Base-by-base conservation (phyloP, 2,113 vertebrate species). In the Casuarius casuarius region DNA sequence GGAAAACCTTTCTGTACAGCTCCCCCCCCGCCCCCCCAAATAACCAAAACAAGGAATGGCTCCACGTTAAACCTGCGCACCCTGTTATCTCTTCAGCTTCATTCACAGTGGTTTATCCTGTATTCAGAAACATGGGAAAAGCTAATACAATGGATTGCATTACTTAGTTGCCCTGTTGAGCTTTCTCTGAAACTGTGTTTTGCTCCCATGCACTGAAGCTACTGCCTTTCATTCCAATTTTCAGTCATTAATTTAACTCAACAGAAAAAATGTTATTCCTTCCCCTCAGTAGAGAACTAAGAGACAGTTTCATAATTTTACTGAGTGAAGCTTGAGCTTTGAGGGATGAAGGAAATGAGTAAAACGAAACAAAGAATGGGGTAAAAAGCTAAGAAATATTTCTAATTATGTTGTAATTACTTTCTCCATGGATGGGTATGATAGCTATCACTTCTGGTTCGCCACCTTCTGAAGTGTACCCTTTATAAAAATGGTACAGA, bases 371-470 rank as follows among this genome's bases (percentile, higher is more conserved):
- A 79, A 95, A 70, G 78, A 93, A 70, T 5, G 14, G 46, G 22
- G 19, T 31, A 48, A 94, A 94, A 77, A 59, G 35, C 48, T 26
- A 81, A 85, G 65, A 93, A 89, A 75, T 83, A 79, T 67, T 92
- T 90, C 88, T 91, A 75, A 95, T 96, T 90, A 95, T 87, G 28
- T 52, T 2, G 0, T 92, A 93, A 96, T 94, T 90, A 56, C 90
- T 97, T 97, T 97, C 93, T 91, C 75, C 5, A 5, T 88, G 76
- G 76, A 33, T 84, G 89, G 73, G 62, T 88, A 78, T 48, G 38
- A 87, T 82, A 67, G 67, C 89, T 91, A 87, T 80, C 71, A 25
- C 81, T 86, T 95, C 59, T 17, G 73, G 86, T 93, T 93, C 90
- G 89, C 48, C 23, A 7, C 15, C 40, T 94, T 68, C 84, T 81